These are phyloP conservation scores for Bos indicus DNA, from an alignment of 2,113 vertebrate genomes.

Conservation along the genomic window DNA sequence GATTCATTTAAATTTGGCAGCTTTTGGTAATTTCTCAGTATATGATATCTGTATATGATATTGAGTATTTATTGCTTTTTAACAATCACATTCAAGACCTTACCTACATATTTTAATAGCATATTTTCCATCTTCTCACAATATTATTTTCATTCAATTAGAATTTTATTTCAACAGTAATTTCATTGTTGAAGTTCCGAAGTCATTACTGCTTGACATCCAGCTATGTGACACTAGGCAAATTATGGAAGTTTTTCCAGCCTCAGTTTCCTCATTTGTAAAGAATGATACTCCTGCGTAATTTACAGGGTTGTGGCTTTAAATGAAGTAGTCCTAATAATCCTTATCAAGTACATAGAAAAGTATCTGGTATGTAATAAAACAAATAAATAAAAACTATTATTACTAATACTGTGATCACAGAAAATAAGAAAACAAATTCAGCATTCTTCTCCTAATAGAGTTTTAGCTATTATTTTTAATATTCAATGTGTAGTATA, in stretches of 20 bases:
- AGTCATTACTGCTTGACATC: not conserved
- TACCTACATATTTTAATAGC: not conserved
- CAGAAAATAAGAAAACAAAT: not conserved
- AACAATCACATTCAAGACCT: not conserved
- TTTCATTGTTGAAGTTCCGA: not conserved
- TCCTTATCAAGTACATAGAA: not conserved
- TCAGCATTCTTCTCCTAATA: not conserved
- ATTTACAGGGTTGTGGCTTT: not conserved
- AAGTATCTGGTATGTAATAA: not conserved
- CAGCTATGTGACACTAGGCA: not conserved
- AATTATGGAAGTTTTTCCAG: not conserved
- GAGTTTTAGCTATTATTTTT: constrained; percentile 1
- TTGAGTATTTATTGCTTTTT: not conserved
- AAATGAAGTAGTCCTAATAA: not conserved
- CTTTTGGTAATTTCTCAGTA: not conserved
- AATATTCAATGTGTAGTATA: not conserved
- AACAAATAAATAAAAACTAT: not conserved
- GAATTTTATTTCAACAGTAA: not conserved
- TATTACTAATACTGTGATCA: not conserved
- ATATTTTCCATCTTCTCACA: not conserved
- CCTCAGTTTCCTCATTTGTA: not conserved
- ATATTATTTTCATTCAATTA: not conserved
- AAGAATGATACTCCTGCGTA: not conserved
- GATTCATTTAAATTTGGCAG: constrained; percentile 6
- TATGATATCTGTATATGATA: not conserved